Base-by-base conservation (phyloP, 2,888 invertebrate genomes). In the Agrochola macilenta region DNA sequence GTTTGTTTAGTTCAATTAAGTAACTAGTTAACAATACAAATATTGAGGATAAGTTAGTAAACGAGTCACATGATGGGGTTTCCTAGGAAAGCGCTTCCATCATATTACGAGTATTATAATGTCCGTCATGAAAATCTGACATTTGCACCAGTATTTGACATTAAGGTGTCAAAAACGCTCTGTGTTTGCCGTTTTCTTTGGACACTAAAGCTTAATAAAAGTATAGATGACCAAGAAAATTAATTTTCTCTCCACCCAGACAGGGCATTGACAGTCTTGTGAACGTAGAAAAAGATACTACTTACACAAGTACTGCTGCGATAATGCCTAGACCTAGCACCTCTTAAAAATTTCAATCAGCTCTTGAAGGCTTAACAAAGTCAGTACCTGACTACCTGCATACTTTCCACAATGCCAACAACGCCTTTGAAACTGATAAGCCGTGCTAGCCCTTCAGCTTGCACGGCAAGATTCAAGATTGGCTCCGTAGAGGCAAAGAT, bases 391-490 rank as follows among this genome's bases (percentile, higher is more conserved):
- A 26, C 66, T 60, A 65, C 35, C 20, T 74, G 23, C 23, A 11
- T 26, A 26, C 61, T 58, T 26, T 39, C 26, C 26, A 23, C 43
- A 63, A 58, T 46, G 54, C 46, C 43, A 63, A 30, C 52, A 64
- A 35, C 52, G n/a, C 71, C 81, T 78, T 71, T 69, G 72, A 65
- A 54, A 78, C 60, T 60, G 82, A 83, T 83, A 79, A 75, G 66
- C 58, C 39, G 14, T 20, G 12, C 69, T 26, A 71, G 60, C 79
- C 71, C 58, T 68, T 83, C 30, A 49, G 58, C 79, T 63, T 30
- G 58, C 58, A 60, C 58, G 43, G 58, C 75, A 68, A 79, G 75
- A 79, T 82, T 17, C 23, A 1, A 82, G 83, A 82, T 82, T 75
- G 66, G 61, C 54, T 79, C 64, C 30, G n/a, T 39, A 64, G 63